phyloP scores from a whole-genome alignment of 2,113 vertebrate species.

The Oncorhynchus kisutch region DNA sequence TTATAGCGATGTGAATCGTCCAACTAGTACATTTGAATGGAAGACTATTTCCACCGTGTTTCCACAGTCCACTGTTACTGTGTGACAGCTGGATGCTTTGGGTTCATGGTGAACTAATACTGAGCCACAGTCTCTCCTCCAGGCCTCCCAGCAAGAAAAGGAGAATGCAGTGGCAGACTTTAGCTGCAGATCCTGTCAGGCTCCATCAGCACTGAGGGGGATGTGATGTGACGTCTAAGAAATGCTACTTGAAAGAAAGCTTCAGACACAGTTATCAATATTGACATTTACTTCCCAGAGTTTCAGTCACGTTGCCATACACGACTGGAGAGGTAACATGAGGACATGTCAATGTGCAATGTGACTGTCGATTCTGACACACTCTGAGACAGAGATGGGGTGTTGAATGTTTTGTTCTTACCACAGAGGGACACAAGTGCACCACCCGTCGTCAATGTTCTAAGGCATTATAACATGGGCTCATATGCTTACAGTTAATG shows the following conservation, averaged over 20 bases:
- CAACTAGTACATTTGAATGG: no score
- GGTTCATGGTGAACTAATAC: conserved; percentile 11
- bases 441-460: conserved; percentile 5
- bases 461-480: no score
- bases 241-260: conserved; percentile 16
- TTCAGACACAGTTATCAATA: conserved; percentile 16
- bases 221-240: conserved; percentile 33
- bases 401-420: conserved; percentile 31
- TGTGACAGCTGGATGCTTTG: conserved; percentile 4
- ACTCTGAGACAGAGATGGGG: conserved; percentile 12
- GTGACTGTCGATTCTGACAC: conserved; percentile 28
- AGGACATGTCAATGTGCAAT: conserved; percentile 19
- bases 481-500: neutral
- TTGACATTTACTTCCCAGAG: neutral
- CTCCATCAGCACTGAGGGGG: conserved; percentile 14
- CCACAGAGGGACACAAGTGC: conserved; percentile 28
- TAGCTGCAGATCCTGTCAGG: conserved; percentile 24
- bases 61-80: neutral
- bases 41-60: neutral
- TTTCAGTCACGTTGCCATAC: neutral
- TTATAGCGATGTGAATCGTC: no score
- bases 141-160: neutral
- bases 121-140: no score
- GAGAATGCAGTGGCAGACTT: conserved; percentile 22
- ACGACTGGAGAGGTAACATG: conserved; percentile 5